A percentile compares a stretch with the other conserved stretches of the same genome.
phyloP scores from a whole-genome alignment of 2,888 invertebrate species.

The Oasisia sp. region DNA sequence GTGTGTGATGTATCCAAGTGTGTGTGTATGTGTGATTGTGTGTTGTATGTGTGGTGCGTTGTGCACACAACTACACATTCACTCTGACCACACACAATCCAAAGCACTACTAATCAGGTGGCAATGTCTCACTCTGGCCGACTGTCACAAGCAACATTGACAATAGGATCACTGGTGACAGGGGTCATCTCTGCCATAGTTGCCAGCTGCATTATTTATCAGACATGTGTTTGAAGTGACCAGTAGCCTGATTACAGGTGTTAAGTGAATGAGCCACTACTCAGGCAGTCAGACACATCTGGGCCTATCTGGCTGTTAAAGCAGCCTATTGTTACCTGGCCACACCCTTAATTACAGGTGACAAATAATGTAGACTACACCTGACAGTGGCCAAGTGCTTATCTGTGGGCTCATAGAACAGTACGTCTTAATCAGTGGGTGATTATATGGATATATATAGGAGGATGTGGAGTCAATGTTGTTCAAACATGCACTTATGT shows the following conservation, averaged over 20 bases:
- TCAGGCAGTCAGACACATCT: too few species aligned
- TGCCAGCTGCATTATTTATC: not conserved
- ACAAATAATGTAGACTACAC: not conserved
- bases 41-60: not conserved
- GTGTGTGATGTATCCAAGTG: not conserved
- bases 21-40: not conserved
- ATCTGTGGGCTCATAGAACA: not conserved
- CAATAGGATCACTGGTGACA: not conserved
- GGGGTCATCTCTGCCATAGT: not conserved
- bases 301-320: not conserved
- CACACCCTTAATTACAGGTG: slow-evolving; percentile 9
- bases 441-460: not conserved
- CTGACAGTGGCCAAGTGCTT: not conserved
- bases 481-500: not conserved
- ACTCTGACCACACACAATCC: not conserved
- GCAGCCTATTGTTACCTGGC: not conserved
- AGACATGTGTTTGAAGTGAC: not conserved
- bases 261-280: not conserved
- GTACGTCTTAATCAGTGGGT: not conserved
- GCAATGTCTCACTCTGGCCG: not conserved
- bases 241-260: not conserved
- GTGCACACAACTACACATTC: not conserved
- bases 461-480: not conserved
- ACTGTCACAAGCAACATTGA: not conserved
- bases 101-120: not conserved